phyloP scores from a whole-genome alignment of 1,140 invertebrate species.

The Scaptomyza montana region DNA sequence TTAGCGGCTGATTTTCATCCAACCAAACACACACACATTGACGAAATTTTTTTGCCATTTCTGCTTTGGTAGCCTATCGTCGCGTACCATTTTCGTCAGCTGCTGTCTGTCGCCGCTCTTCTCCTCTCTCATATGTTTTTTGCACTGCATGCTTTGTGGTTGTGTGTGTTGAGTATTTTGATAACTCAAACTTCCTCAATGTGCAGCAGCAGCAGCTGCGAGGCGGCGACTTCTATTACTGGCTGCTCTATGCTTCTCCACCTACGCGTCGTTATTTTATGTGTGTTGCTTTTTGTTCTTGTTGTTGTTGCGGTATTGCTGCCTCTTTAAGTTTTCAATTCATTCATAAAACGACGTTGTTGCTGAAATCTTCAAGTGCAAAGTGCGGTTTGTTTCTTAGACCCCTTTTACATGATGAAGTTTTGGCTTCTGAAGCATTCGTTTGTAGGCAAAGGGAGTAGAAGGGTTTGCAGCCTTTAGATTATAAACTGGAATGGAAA shows the following conservation, averaged over 20 bases:
- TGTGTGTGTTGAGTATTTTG: slow-evolving; percentile 65
- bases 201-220: slow-evolving; percentile 26
- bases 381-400: background rate
- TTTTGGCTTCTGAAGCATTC: no score
- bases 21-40: slow-evolving; percentile 29
- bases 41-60: slow-evolving; percentile 48
- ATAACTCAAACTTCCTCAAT: slow-evolving; percentile 69
- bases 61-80: slow-evolving; percentile 63
- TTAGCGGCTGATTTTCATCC: slow-evolving; percentile 72
- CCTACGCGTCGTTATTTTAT: slow-evolving; percentile 40
- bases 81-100: slow-evolving; percentile 75
- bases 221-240: slow-evolving; percentile 31
- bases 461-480: no score
- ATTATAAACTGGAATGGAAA: no score
- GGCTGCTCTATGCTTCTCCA: slow-evolving; percentile 37
- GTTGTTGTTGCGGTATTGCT: slow-evolving; percentile 4
- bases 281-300: slow-evolving; percentile 32
- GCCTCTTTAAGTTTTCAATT: slow-evolving; percentile 42
- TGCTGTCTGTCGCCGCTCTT: slow-evolving; percentile 28
- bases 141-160: slow-evolving; percentile 34
- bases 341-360: slow-evolving; percentile 23
- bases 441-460: no score
- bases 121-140: slow-evolving; percentile 63
- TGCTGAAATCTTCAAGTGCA: slow-evolving; percentile 36
- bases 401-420: no score